These are phyloP conservation scores for Hydra vulgaris DNA, from an alignment of 30 jellyfish, hydroid and myxozoan genomes.

Conservation along the genomic window DNA sequence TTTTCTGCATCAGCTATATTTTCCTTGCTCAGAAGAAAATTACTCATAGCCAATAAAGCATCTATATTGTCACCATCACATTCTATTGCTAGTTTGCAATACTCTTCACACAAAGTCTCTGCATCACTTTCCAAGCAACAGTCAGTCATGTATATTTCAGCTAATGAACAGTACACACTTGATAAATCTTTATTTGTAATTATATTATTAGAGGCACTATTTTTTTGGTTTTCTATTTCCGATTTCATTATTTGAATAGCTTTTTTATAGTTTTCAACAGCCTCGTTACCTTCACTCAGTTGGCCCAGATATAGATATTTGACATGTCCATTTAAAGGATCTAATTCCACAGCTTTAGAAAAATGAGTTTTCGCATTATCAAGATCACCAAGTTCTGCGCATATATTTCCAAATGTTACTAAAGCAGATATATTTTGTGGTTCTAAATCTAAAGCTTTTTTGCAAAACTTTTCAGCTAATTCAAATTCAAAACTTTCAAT, in stretches of 20 bases:
- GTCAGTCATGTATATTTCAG: constrained; percentile 90
- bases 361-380: constrained; percentile 42
- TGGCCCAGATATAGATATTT: constrained; percentile 93
- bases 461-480: constrained; percentile 75
- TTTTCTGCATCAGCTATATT: constrained; percentile 52
- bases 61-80: constrained; percentile 51
- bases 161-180: constrained; percentile 72
- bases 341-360: constrained; percentile 55
- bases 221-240: constrained; percentile 13
- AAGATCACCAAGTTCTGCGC: constrained; percentile 73
- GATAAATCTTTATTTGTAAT: not conserved
- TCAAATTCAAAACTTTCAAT: constrained; percentile 78
- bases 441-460: constrained; percentile 62
- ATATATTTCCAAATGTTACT: constrained; percentile 67
- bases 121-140: constrained; percentile 81
- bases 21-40: constrained; percentile 49
- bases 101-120: constrained; percentile 52
- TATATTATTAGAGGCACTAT: constrained; percentile 5
- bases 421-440: constrained; percentile 44
- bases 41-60: constrained; percentile 63
- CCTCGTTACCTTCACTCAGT: constrained; percentile 63
- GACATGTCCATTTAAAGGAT: constrained; percentile 66
- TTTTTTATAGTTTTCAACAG: constrained; percentile 59
- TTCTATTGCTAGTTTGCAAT: constrained; percentile 63
- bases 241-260: constrained; percentile 73